Conservation (phyloP, 2,888 invertebrate genomes). For the Drosophila ochracea region DNA sequence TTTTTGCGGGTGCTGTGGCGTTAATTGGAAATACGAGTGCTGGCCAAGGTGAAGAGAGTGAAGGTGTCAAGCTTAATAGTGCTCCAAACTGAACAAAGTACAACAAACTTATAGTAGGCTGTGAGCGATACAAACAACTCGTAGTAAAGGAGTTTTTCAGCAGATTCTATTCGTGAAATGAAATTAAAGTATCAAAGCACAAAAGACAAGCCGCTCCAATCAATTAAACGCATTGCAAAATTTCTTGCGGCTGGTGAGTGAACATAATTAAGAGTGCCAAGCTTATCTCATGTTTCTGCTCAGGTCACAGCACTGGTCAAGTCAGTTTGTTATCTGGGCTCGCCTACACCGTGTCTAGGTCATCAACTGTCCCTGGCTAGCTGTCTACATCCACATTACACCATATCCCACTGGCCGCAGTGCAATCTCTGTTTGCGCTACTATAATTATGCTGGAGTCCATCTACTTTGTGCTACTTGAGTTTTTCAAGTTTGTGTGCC, state of each 20-base stretch:
- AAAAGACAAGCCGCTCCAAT: conserved; percentile 44
- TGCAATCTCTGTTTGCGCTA: conserved; percentile 19
- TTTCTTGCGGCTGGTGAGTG: conserved; percentile 48
- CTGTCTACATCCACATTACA: conserved; percentile 32
- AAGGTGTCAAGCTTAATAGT: background rate
- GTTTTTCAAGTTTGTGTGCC: conserved; percentile 56
- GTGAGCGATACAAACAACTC: background rate
- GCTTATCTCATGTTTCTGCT: background rate
- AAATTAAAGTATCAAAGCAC: conserved; percentile 73
- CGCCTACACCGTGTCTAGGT: conserved; percentile 32
- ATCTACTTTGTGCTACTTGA: conserved; percentile 59
- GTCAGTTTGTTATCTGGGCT: conserved; percentile 48
- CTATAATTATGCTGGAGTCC: conserved; percentile 50
- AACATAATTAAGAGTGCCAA: background rate
- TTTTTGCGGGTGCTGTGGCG: conserved; percentile 38
- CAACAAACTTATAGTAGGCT: conserved; percentile 9
- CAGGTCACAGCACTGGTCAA: conserved; percentile 40
- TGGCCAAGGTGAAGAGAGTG: background rate
- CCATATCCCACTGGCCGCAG: conserved; percentile 19
- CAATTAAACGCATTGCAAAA: conserved; percentile 45
- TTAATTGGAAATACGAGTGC: conserved; percentile 48
- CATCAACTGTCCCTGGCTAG: conserved; percentile 39
- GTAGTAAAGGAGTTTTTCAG: background rate
- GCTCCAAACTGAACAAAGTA: background rate
- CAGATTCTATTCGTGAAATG: conserved; percentile 47